These are phyloP conservation scores for Chascanopsetta lugubris DNA, from an alignment of 2,113 vertebrate species.

Conservation along the genomic window DNA sequence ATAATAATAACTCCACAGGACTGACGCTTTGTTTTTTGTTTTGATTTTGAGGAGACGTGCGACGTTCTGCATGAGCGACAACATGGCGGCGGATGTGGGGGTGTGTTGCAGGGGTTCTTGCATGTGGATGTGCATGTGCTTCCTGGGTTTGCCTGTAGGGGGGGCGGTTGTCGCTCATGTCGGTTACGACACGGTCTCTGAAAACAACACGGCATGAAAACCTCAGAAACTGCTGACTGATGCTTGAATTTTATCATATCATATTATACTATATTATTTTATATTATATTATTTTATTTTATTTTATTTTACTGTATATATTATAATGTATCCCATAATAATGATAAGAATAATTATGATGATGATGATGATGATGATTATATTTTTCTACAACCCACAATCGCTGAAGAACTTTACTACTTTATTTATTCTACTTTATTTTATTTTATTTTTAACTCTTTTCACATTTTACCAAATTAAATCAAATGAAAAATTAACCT, in stretches of 20 bases:
- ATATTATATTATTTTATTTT: too few relatives aligned
- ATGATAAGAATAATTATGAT: too few relatives aligned
- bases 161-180: slow-evolving; percentile 55
- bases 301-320: slow-evolving; percentile 18
- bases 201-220: slow-evolving; percentile 39
- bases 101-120: slow-evolving; percentile 47
- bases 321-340: too few relatives aligned
- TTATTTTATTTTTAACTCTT: neutral
- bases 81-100: slow-evolving; percentile 6
- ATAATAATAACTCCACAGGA: slow-evolving; percentile 9
- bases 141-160: slow-evolving; percentile 44
- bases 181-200: slow-evolving; percentile 47
- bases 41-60: slow-evolving; percentile 23
- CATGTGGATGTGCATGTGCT: slow-evolving; percentile 82
- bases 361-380: too few relatives aligned
- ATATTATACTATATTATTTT: too few relatives aligned
- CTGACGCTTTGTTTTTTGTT: neutral
- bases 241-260: too few relatives aligned
- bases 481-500: too few relatives aligned
- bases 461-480: neutral
- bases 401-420: neutral
- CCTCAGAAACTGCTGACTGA: neutral
- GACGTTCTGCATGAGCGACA: slow-evolving; percentile 67
- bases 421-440: too few relatives aligned
- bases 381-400: slow-evolving; percentile 7